These are phyloP conservation scores for Agrotis ipsilon DNA, from an alignment of 2,888 invertebrate genomes.

Conservation along the genomic window DNA sequence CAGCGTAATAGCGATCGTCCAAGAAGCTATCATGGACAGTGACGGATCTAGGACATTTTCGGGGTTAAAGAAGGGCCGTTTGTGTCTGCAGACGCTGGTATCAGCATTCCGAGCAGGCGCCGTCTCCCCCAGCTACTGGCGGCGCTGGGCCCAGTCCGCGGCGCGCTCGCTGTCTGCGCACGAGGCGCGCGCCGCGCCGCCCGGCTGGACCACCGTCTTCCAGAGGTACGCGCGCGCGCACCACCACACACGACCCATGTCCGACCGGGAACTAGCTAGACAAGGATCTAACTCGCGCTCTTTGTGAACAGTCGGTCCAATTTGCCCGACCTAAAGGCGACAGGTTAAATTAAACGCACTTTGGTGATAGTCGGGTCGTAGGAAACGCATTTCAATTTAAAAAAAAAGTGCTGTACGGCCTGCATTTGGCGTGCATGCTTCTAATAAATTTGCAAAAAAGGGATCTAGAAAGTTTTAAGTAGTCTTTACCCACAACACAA, in stretches of 20 bases:
- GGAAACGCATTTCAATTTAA: not conserved
- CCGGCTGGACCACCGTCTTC: conserved; percentile 92
- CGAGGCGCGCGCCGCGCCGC: conserved; percentile 91
- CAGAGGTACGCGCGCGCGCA: conserved; percentile 89
- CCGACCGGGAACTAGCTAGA: not conserved
- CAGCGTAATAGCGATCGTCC: too few relatives aligned
- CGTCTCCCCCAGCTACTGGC: conserved; percentile 86
- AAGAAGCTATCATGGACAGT: too few relatives aligned
- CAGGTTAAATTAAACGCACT: not conserved
- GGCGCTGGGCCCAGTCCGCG: conserved; percentile 86
- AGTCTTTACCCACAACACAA: too few relatives aligned
- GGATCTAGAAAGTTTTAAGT: too few relatives aligned
- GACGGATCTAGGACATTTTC: too few relatives aligned
- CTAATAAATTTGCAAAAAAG: too few relatives aligned
- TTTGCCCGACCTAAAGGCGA: not conserved
- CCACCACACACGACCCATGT: not conserved
- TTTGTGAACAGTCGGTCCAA: not conserved
- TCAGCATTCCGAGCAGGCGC: conserved; percentile 90
- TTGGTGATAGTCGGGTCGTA: not conserved
- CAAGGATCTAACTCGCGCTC: conserved; percentile 7
- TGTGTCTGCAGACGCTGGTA: conserved; percentile 87
- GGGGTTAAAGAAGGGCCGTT: too few relatives aligned
- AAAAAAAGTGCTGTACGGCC: too few relatives aligned
- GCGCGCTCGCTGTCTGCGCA: conserved; percentile 87
- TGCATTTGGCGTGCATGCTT: too few relatives aligned